phyloP scores from a whole-genome alignment of 2,113 vertebrate species.

The Cephalopholis sonnerati region DNA sequence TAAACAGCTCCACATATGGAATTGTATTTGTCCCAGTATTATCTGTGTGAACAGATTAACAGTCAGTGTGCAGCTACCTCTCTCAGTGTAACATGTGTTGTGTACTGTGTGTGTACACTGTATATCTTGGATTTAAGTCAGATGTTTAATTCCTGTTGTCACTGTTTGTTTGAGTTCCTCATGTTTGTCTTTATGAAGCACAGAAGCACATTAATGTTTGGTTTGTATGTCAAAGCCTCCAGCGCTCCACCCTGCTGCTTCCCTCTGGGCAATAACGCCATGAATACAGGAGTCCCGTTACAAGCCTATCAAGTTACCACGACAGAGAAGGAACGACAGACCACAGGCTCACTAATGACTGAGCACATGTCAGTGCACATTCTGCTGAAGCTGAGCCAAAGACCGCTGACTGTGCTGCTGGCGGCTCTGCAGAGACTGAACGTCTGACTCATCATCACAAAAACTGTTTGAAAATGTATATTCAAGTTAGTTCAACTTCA shows the following conservation, averaged over 20 bases:
- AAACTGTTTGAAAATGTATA: not conserved
- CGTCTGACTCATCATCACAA: not conserved
- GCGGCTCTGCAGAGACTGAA: not conserved
- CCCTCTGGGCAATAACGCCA: conserved; percentile 9
- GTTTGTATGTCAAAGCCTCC: not conserved
- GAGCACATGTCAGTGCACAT: not conserved
- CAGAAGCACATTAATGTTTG: not conserved
- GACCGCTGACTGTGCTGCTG: not conserved
- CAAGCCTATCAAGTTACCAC: conserved; percentile 25
- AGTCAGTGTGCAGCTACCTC: not conserved
- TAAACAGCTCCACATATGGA: not conserved
- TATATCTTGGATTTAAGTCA: not conserved
- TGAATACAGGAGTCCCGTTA: conserved; percentile 22
- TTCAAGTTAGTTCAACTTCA: not conserved
- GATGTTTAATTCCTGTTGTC: not conserved
- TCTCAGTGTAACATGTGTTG: no score
- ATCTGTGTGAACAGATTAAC: no score
- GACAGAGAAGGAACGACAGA: not conserved
- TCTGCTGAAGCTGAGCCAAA: not conserved
- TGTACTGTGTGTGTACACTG: not conserved
- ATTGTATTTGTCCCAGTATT: no score
- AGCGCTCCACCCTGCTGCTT: conserved; percentile 2
- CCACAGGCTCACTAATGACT: conserved; percentile 18
- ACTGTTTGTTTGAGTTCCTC: not conserved
- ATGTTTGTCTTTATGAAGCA: not conserved